phyloP scores from a whole-genome alignment of 1,140 invertebrate genomes.

The Drosophila sulfurigaster region DNA sequence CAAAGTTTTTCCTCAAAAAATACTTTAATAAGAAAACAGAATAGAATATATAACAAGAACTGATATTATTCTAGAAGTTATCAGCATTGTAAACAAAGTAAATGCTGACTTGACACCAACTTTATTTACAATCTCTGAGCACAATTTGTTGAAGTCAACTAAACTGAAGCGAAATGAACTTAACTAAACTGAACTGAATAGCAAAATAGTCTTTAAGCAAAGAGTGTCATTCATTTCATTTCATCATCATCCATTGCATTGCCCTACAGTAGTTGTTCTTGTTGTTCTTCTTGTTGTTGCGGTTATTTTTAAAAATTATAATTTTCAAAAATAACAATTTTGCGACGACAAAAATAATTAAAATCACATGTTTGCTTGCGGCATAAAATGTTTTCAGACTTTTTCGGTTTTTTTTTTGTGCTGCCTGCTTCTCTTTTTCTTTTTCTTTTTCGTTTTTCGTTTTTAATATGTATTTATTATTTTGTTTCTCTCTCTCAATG shows the following conservation, averaged over 20 bases:
- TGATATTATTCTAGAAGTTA: background rate
- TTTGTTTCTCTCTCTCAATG: background rate
- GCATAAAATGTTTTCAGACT: conserved; percentile 67
- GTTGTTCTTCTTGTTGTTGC: conserved; percentile 31
- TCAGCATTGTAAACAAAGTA: background rate
- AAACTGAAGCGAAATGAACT: background rate
- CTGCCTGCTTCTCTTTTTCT: background rate
- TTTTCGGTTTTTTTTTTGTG: conserved; percentile 21
- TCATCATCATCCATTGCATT: conserved; percentile 35
- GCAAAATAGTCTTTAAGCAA: conserved; percentile 10
- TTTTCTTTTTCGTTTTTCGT: background rate
- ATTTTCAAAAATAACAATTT: conserved; percentile 80
- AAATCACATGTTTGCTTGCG: conserved; percentile 82
- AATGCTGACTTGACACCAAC: conserved; percentile 1
- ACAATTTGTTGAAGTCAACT: conserved; percentile 1
- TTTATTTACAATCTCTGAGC: background rate
- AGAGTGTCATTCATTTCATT: conserved; percentile 27
- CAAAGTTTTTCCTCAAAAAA: no score
- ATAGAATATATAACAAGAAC: no score
- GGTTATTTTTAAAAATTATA: conserved; percentile 81
- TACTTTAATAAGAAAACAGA: no score
- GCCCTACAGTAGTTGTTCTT: conserved; percentile 40
- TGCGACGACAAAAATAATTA: conserved; percentile 81
- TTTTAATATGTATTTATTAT: conserved; percentile 39
- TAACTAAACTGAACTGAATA: background rate